phyloP scores from a whole-genome alignment of 2,113 vertebrate genomes.

The Neotoma lepida region DNA sequence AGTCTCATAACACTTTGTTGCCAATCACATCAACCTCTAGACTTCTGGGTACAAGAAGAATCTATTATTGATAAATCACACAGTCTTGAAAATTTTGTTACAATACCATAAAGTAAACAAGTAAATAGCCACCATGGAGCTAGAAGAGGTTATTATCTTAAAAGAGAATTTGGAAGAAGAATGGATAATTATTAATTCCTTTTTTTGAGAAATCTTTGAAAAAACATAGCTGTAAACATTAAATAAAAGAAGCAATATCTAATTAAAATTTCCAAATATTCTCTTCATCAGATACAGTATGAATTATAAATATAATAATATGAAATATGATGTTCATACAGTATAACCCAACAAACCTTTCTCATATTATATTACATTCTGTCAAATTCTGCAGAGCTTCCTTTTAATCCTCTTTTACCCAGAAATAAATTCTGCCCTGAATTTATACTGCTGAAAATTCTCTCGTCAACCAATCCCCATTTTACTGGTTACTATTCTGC shows the following conservation, averaged over 20 bases:
- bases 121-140: not conserved
- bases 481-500: not conserved
- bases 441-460: not conserved
- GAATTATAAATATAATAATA: not conserved
- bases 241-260: not conserved
- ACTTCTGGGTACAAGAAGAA: not conserved
- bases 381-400: not conserved
- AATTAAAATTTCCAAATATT: not conserved
- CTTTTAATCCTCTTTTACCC: not conserved
- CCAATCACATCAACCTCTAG: not conserved
- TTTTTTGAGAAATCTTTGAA: not conserved
- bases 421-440: not conserved
- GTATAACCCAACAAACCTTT: not conserved
- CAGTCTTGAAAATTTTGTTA: not conserved
- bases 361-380: not conserved
- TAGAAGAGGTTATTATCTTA: not conserved
- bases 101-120: not conserved
- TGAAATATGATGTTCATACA: not conserved
- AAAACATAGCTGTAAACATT: not conserved
- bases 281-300: not conserved
- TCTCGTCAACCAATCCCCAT: not conserved
- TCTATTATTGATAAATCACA: not conserved
- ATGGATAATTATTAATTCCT: not conserved
- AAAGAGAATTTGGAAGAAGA: not conserved
- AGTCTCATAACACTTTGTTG: not conserved